Evolutionary conservation across 2,888 invertebrate genomes (phyloP), one percentile per base, ranked within the genome.

Genomic region (Pseudococcus jackbeardsleyi): DNA sequence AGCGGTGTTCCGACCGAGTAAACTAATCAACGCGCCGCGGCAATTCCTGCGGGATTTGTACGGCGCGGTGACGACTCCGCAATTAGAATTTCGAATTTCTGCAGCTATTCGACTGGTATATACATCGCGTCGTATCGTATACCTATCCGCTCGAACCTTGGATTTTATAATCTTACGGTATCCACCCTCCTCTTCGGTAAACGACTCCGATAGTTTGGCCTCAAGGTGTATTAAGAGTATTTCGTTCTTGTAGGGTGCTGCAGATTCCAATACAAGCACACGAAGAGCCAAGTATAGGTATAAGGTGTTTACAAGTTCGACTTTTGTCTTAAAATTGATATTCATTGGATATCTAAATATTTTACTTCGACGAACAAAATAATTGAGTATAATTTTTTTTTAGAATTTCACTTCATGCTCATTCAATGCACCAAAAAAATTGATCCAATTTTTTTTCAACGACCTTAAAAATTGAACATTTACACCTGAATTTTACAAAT

Each of bases 1-100:
- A 88, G 88, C 82, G 88, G 88, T 88, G 88, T 88, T 88, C 88
- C 88, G 77, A 88, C 88, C 88, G 88, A 88, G 88, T 88, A 88
- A 88, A 88, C 88, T 88, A 88, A 88, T 88, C 88, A 88, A 88
- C 88, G 87, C 72, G 79, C 48, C 77, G 86, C 72, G 72, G 72
- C 79, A 54, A 88, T 88, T 88, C 88, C 88, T 59, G 54, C 59
- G 42, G 88, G 88, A 88, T 50, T 88, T 88, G 82, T 59, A 88
- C 77, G 88, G 88, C 82, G 88, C 88, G 82, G 82, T 88, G 88
- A 82, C 88, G 88, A 88, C 88, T 88, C 42, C 82, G 82, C 88
- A 88, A 88, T 88, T 88, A 88, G 88, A 88, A 88, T 88, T 88
- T 82, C 50, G 88, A 82, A 88, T 88, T 88, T 88, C 42, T 50